Evolutionary conservation across 1,140 invertebrate genomes (phyloP), one percentile per base, ranked within the genome.

Genomic region (Cepaea nemoralis): DNA sequence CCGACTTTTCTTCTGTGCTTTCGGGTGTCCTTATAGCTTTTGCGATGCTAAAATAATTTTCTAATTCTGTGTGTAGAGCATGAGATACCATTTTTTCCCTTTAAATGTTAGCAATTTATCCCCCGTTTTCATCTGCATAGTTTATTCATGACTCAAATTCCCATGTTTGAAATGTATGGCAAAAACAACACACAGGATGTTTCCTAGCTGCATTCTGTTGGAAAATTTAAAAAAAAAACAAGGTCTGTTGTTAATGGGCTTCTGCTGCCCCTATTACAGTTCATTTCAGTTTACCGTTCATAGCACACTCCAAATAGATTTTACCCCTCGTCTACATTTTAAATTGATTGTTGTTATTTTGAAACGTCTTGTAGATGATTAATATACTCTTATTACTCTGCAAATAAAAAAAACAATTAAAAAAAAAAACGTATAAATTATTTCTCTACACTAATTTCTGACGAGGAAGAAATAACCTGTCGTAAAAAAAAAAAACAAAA

Each of bases 261-360:
- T 45, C 8, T 19, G 42, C 8, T 45, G 19, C 50, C 5, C n/a
- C 16, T 55, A 24, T 5, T 55, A 8, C 3, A 8, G 19, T 14
- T 55, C 2, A 63, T 63, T 27, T 31, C 12, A 19, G 59, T 63
- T 63, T 63, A 31, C n/a, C 24, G 48, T 35, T 66, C 77, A 45
- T 63, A 78, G 35, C 45, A 66, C 77, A 78, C 77, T 78, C 22
- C n/a, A 55, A 10, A 22, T 22, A n/a, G 50, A 24, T 40, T 70
- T 31, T 63, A 2, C 33, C 27, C 33, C 27, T 63, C 22, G 12
- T 70, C 40, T 76, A 8, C n/a, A 10, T 39, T 66, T 66, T 77
- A 33, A 55, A 45, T 55, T 55, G n/a, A 78, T 78, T 78, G 77
- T 69, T 78, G 59, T 63, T 78, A 78, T 78, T 77, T 77, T 78